These are phyloP conservation scores for Kryptolebias ocellatus DNA, from an alignment of 2,797 vertebrate genomes.

Conservation along the genomic window DNA sequence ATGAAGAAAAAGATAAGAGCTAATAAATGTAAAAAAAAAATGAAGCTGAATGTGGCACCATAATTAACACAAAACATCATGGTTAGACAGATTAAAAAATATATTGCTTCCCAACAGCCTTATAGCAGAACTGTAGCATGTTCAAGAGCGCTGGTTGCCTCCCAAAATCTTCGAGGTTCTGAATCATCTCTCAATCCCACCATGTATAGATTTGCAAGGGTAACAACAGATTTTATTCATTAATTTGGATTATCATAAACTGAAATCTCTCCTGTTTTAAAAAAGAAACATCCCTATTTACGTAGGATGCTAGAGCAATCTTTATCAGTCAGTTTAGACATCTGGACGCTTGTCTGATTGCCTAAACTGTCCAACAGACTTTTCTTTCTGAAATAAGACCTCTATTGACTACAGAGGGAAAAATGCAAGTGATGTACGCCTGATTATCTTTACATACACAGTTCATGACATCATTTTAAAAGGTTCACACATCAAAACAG, in stretches of 20 bases:
- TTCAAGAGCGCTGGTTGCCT: neutral
- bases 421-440: no score
- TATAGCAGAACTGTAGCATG: neutral
- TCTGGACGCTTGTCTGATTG: neutral
- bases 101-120: neutral
- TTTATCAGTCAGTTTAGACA: neutral
- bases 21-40: conserved; percentile 10
- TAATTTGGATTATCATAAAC: no score
- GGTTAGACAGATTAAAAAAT: no score
- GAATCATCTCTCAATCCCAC: neutral
- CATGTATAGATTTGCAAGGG: no score
- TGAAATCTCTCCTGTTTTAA: neutral
- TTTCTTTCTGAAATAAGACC: neutral
- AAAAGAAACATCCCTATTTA: neutral
- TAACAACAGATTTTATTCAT: no score
- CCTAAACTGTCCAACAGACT: conserved; percentile 1
- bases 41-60: neutral
- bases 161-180: no score
- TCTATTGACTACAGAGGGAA: neutral
- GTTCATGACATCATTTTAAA: neutral
- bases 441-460: neutral
- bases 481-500: neutral
- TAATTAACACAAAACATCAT: no score
- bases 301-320: neutral
- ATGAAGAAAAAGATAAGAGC: conserved; percentile 34